These are phyloP conservation scores for Orchestes rusci DNA, from an alignment of 2,888 invertebrate species.

Conservation along the genomic window DNA sequence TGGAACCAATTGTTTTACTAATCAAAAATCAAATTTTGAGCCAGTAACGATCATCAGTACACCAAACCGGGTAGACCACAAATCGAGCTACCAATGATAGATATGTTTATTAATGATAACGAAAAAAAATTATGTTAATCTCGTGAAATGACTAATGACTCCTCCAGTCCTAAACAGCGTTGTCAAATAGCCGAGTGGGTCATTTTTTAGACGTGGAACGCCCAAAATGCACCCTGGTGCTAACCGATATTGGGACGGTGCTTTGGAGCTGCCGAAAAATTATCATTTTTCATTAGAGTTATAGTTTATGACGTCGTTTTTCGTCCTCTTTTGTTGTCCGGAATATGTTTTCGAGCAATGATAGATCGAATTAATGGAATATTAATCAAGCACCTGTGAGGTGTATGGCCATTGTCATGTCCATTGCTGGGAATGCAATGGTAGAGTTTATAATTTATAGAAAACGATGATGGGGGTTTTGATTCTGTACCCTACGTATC, in stretches of 20 bases:
- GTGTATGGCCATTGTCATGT: too few species aligned
- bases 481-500: too few species aligned
- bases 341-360: conserved; percentile 9
- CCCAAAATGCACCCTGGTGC: conserved; percentile 25
- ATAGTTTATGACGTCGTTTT: conserved; percentile 20
- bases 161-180: conserved; percentile 9
- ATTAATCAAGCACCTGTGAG: conserved; percentile 18
- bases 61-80: too few species aligned
- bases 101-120: too few species aligned
- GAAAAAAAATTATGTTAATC: conserved; percentile 22
- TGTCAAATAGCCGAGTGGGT: conserved; percentile 13
- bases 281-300: conserved; percentile 25
- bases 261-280: conserved; percentile 23
- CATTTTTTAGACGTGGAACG: conserved; percentile 22
- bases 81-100: too few species aligned
- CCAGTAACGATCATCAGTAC: too few species aligned
- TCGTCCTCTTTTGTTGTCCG: conserved; percentile 19
- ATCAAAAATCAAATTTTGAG: too few species aligned
- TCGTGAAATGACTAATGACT: conserved; percentile 19
- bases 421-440: too few species aligned
- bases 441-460: too few species aligned
- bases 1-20: too few species aligned
- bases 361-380: conserved; percentile 21
- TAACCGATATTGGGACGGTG: conserved; percentile 21
- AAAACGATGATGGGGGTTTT: too few species aligned